Evolutionary conservation across 2,888 invertebrate genomes (phyloP), one percentile per base, ranked within the genome.

Genomic region (Philonicus albiceps): DNA sequence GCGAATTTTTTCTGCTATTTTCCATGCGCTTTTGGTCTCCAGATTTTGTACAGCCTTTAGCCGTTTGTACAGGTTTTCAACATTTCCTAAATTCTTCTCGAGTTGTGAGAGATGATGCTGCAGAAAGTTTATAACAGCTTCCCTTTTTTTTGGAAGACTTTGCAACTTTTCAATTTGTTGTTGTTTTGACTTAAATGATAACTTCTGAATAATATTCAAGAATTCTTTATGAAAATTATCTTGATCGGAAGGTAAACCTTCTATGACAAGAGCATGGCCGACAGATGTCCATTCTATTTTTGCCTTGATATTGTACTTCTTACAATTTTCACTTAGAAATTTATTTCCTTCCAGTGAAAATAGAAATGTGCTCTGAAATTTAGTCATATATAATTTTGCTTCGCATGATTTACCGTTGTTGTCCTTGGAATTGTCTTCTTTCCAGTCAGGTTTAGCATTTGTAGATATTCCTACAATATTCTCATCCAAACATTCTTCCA

Each of bases 191-290:
- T 90, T 88, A 55, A 89, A 89, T 5, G 89, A 88, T 0, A 90
- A 88, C 3, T 89, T 89, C 19, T 91, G 90, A 86, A 90, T 90
- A 80, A 90, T 94, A 19, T 93, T 91, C 74, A 93, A 89, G 0
- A 94, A 90, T 87, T 93, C 92, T 0, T 90, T 87, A 88, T 94
- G 94, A 88, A 94, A 93, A 86, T 91, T 91, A 80, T 94, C 93
- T 89, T 94, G 94, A 88, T 93, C 91, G 1, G 88, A 91, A 3
- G 93, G 90, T 31, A 92, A 92, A 0, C 94, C 94, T 85, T 91
- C 93, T 74, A 94, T 93, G 75, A 91, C 91, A 73, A 94, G 89
- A 75, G 93, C 93, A 80, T 92, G 93, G 0, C 93, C 91, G 64
- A 91, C 91, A 30, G 93, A 91, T 2, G 93, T 90, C 76, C 91